phyloP scores from a whole-genome alignment of 2,113 vertebrate genomes.

The Arenaria interpres region DNA sequence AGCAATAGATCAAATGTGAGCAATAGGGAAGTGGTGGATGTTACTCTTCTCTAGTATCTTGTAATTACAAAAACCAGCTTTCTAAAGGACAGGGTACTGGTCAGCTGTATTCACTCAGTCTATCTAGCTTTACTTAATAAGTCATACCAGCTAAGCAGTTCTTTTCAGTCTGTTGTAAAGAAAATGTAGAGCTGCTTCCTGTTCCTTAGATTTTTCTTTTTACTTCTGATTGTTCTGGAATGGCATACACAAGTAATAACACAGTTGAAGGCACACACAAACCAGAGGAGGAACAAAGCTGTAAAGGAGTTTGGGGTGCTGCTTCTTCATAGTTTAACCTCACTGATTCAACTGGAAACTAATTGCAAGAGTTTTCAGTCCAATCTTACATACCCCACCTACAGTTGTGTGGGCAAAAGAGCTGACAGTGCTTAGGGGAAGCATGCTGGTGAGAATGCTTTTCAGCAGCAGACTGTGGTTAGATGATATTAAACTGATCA shows the following conservation, averaged over 20 bases:
- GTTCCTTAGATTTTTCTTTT: neutral
- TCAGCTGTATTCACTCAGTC: neutral
- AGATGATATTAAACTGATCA: neutral
- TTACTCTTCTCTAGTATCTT: neutral
- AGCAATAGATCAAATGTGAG: neutral
- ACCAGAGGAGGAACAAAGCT: neutral
- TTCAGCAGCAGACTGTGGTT: fast-evolving
- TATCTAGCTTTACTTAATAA: neutral
- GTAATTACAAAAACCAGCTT: neutral
- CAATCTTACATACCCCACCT: fast-evolving
- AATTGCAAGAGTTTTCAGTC: neutral
- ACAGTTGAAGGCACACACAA: neutral
- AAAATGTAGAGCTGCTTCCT: neutral
- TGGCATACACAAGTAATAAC: neutral
- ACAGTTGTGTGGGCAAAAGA: neutral
- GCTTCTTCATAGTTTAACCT: neutral
- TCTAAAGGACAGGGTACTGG: neutral
- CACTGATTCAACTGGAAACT: neutral
- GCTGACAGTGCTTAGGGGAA: neutral
- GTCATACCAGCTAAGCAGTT: neutral
- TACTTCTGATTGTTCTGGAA: neutral
- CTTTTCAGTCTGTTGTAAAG: neutral
- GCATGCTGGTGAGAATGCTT: neutral
- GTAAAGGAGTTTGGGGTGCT: neutral
- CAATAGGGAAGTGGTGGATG: neutral